Conservation (phyloP, 2,888 invertebrate genomes). For the Drosophila helvetica region DNA sequence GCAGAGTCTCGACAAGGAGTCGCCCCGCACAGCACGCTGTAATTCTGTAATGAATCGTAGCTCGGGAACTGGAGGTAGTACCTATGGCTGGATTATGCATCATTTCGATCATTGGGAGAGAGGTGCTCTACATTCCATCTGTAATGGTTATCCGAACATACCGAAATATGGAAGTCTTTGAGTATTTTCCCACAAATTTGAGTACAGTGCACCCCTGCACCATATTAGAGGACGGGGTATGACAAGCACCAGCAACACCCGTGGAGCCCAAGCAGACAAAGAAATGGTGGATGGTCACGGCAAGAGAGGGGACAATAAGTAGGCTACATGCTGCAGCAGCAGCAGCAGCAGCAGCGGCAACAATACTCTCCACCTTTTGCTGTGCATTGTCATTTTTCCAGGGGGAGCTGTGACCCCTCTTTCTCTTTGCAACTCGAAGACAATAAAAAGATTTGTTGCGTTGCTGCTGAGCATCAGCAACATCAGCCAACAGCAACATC, state of each 20-base stretch:
- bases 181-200: neutral
- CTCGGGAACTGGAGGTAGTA: too few species aligned
- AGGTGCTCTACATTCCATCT: too few species aligned
- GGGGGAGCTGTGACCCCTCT: slow-evolving; percentile 4
- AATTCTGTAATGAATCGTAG: too few species aligned
- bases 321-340: slow-evolving; percentile 28
- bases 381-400: slow-evolving; percentile 19
- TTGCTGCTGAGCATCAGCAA: slow-evolving; percentile 30
- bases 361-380: slow-evolving; percentile 15
- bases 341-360: slow-evolving; percentile 22
- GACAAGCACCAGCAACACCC: neutral
- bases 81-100: too few species aligned
- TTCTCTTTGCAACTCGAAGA: slow-evolving; percentile 39
- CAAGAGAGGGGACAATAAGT: slow-evolving; percentile 14
- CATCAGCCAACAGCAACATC: slow-evolving; percentile 18
- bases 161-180: neutral
- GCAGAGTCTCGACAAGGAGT: neutral
- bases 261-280: neutral
- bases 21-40: neutral
- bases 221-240: neutral
- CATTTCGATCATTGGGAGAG: neutral
- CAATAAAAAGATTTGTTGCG: slow-evolving; percentile 38
- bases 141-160: too few species aligned
- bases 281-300: neutral
- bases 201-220: neutral